Base-by-base conservation (phyloP, 1,140 invertebrate genomes). In the Piezodorus guildinii region DNA sequence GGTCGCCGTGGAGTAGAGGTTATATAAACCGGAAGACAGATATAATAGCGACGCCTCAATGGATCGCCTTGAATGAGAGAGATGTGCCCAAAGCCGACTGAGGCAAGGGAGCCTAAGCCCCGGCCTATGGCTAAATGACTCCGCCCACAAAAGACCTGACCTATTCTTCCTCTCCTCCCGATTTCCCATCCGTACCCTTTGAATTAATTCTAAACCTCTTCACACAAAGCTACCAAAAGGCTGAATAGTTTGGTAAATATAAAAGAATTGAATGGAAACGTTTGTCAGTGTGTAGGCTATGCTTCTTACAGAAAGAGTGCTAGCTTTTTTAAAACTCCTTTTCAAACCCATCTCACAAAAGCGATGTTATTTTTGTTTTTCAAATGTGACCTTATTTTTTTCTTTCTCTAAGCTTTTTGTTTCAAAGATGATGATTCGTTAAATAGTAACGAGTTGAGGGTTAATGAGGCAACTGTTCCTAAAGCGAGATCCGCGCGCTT, bases 191-290 rank as follows among this genome's bases (percentile, higher is more conserved):
- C 46, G 46, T 17, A 49, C 23, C 52, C 52, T 56, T 56, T 56
- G 52, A 56, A 56, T 56, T 56, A 56, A 56, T 56, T 56, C 52
- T 23, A 56, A 56, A 56, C 52, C 52, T 56, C 52, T 56, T 56
- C 52, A 56, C 52, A 56, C 52, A 56, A 56, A 56, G 52, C 17
- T 19, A 56, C 19, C 52, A 56, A 56, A 56, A 25, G 23, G 52
- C 14, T 56, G 52, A 56, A 56, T 56, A 56, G 52, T 56, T 56
- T 56, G 52, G 52, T 21, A 56, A 56, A 56, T 56, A 56, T 56
- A 56, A 56, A 56, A 56, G 52, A 56, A 56, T 56, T 56, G 52
- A 56, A 56, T 56, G 52, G 23, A 4, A 23, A 23, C 15, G 19
- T 23, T 15, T 56, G 52, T 21, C 19, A 25, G 19, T 56, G 52